Evolutionary conservation across 1,140 invertebrate genomes (phyloP), one percentile per base, ranked within the genome.

Genomic region (Pseudachorutes palmiensis): DNA sequence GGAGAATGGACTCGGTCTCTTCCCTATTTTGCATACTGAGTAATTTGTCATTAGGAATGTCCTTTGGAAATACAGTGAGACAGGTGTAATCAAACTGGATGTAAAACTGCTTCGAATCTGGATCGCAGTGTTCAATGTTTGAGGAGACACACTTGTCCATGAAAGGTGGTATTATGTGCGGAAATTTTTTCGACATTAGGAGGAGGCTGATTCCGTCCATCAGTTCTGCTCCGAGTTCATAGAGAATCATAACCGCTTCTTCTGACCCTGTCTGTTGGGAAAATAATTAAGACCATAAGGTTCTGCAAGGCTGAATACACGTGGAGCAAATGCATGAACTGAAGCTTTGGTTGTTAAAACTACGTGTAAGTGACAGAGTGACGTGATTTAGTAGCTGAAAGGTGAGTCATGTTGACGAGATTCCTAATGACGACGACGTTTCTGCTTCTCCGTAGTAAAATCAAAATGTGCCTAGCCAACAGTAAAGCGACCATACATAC

Each of bases 61-160:
- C 73, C 67, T 73, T 71, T 1, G 73, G 73, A 58, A 69, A 74
- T 58, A 67, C 68, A 36, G 72, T 72, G 26, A 74, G 62, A 26
- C 66, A 69, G 1, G 73, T 74, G 70, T 74, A 74, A 63, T 74
- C 73, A 33, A 74, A 74, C 29, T 73, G 71, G 60, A 74, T 73
- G 62, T 73, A 73, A 57, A 74, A 74, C 12, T 72, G 67, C 57
- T 74, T 74, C 1, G 71, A 71, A 28, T 74, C 73, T 36, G 73
- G 60, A 60, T 74, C 73, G 49, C 66, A 70, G 5, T 61, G 69
- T 36, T 73, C 73, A 59, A 74, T 71, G 33, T 74, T 74, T 1
- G 73, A 74, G 0, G 67, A 68, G 9, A 74, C 72, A 31, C 70
- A 73, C 69, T 69, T 70, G 31, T 74, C 71, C n/a, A 74, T 59